Base-by-base conservation (phyloP, 1,140 invertebrate genomes). In the honey bee (Apis mellifera) region DNA sequence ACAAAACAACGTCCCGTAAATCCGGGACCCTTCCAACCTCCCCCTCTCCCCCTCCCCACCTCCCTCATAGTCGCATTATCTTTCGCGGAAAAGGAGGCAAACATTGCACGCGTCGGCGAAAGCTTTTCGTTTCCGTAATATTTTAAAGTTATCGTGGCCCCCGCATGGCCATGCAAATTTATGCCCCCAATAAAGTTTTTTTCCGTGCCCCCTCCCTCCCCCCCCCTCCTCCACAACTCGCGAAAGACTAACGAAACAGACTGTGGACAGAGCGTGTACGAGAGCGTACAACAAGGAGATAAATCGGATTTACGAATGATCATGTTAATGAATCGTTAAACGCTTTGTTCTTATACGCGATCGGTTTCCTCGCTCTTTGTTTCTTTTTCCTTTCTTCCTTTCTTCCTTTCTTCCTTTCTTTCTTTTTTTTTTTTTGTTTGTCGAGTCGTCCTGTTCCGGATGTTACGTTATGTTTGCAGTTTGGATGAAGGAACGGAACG, bases 121-220 rank as follows among this genome's bases (percentile, higher is more conserved):
- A 92, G 91, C 92, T 93, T 93, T 92, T 90, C 92, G 93, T 93
- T 93, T 93, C 91, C 92, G 92, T 91, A 92, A 94, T 94, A 94
- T 92, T 94, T 94, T 94, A 92, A 89, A 92, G 91, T 92, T 94
- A 94, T 94, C 92, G 89, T 90, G 91, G 92, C 92, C 91, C 86
- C 26, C 83, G 88, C 32, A 42, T 42, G 32, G 32, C 90, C 57
- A n/a, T 32, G 42, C 90, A 91, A 92, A 93, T 93, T 92, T 93
- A 93, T 92, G 86, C 90, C 86, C 86, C 82, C 86, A 89, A 91
- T 92, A 92, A 93, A 92, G 89, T 91, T 91, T 90, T n/a, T 92
- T 90, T 85, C 75, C 83, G 32, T 32, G 32, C 87, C 88, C 80
- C 66, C 32, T 42, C 32, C 3, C 32, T 5, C 32, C 0, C 7